phyloP scores from a whole-genome alignment of 1,140 invertebrate genomes.

The Gryon sp. region DNA sequence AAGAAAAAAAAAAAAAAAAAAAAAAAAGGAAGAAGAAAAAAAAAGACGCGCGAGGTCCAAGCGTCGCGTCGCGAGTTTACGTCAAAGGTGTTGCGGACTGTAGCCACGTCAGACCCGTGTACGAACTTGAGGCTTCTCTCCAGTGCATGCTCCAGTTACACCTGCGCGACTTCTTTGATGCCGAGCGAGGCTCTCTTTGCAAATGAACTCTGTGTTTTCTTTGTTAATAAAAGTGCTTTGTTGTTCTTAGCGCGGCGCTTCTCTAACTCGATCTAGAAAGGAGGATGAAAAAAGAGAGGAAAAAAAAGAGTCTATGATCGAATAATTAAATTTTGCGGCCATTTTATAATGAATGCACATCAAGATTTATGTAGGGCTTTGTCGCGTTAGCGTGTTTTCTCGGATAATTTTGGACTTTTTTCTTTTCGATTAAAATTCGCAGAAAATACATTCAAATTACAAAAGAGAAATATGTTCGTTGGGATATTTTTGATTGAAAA shows the following conservation, averaged over 20 bases:
- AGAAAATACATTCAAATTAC: too few relatives aligned
- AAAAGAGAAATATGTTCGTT: neutral
- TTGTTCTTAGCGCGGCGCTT: slow-evolving; percentile 16
- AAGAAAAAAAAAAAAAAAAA: too few relatives aligned
- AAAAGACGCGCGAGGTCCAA: slow-evolving; percentile 55
- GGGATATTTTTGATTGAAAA: too few relatives aligned
- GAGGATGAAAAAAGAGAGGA: too few relatives aligned
- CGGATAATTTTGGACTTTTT: slow-evolving; percentile 17
- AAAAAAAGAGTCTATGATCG: slow-evolving; percentile 52
- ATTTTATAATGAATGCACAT: slow-evolving; percentile 52
- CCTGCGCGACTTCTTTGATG: slow-evolving; percentile 64
- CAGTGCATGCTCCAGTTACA: slow-evolving; percentile 60
- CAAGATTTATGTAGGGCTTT: slow-evolving; percentile 28
- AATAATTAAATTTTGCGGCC: slow-evolving; percentile 53
- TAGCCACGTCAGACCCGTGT: slow-evolving; percentile 50
- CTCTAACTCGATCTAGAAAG: slow-evolving; percentile 52
- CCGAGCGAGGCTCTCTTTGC: slow-evolving; percentile 50
- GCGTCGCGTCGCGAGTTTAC: slow-evolving; percentile 60
- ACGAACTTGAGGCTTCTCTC: slow-evolving; percentile 55
- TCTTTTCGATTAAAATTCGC: slow-evolving; percentile 1
- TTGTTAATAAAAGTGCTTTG: slow-evolving; percentile 59
- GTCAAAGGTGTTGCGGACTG: slow-evolving; percentile 64
- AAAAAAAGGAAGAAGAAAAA: too few relatives aligned
- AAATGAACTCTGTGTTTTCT: slow-evolving; percentile 53
- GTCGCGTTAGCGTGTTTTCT: slow-evolving; percentile 27